Percentiles rank a stretch among this genome's conserved stretches.
These are phyloP conservation scores for Struthio camelus DNA, from an alignment of 2,113 vertebrate species.

Conservation along the genomic window DNA sequence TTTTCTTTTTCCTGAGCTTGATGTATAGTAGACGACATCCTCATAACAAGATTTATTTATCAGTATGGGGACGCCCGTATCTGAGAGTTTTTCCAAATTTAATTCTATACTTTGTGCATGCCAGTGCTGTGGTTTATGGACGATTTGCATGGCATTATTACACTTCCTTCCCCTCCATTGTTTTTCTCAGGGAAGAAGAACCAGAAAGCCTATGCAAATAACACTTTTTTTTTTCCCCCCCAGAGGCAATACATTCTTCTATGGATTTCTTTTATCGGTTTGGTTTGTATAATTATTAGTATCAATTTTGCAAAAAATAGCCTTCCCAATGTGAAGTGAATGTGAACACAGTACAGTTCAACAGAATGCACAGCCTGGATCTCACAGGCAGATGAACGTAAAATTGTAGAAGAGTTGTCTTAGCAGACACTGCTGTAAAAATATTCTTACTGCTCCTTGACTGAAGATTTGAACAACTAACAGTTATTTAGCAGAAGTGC, in stretches of 20 bases:
- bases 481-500: not conserved
- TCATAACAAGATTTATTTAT: not conserved
- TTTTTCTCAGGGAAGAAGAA: not conserved
- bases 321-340: not conserved
- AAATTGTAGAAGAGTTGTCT: not conserved
- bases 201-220: not conserved
- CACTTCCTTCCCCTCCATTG: not conserved
- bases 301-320: constrained; percentile 8
- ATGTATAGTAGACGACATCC: not conserved
- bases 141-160: not conserved
- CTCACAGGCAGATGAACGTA: not conserved
- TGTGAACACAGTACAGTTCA: not conserved
- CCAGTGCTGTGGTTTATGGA: not conserved
- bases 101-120: fast-evolving
- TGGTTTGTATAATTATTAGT: constrained; percentile 2
- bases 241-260: not conserved
- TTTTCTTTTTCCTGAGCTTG: not conserved
- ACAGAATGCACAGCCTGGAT: not conserved
- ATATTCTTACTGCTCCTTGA: not conserved
- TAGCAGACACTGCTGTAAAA: not conserved
- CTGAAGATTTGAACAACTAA: fast-evolving
- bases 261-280: not conserved
- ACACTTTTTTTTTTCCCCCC: not conserved
- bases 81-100: not conserved
- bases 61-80: not conserved